phyloP scores from a whole-genome alignment of 2,888 invertebrate species.

The Drosophila phalerata region DNA sequence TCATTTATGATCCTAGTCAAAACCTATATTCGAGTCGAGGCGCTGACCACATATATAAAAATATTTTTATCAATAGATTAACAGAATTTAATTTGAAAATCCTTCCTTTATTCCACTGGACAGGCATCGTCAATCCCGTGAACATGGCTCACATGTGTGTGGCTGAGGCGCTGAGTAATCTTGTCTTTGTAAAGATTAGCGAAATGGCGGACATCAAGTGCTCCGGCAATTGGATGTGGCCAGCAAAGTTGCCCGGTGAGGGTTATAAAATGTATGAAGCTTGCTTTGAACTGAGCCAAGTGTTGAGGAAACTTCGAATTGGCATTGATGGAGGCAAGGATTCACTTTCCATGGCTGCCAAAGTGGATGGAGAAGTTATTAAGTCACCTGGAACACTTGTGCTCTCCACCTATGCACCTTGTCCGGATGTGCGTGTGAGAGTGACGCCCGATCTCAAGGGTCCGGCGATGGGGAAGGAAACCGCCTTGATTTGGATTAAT shows the following conservation, averaged over 20 bases:
- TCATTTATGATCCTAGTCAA: too few relatives aligned
- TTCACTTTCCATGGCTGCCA: slow-evolving; percentile 98
- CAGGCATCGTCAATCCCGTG: slow-evolving; percentile 88
- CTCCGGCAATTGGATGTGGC: slow-evolving; percentile 99
- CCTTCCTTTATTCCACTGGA: not conserved
- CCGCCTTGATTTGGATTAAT: slow-evolving; percentile 92
- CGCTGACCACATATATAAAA: too few relatives aligned
- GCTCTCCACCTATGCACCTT: slow-evolving; percentile 98
- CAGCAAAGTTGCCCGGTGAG: slow-evolving; percentile 97
- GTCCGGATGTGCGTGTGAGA: slow-evolving; percentile 93
- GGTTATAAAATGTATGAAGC: slow-evolving; percentile 95
- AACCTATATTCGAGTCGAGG: too few relatives aligned
- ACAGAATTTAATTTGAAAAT: too few relatives aligned
- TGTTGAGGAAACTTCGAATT: slow-evolving; percentile 93
- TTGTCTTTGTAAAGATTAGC: slow-evolving; percentile 91
- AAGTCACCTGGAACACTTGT: slow-evolving; percentile 96
- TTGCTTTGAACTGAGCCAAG: slow-evolving; percentile 93
- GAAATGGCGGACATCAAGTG: slow-evolving; percentile 96
- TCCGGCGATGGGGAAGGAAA: slow-evolving; percentile 87
- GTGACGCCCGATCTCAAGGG: slow-evolving; percentile 96
- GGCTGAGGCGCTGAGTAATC: slow-evolving; percentile 96
- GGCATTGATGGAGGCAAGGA: slow-evolving; percentile 99
- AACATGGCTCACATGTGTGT: slow-evolving; percentile 98
- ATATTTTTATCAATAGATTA: too few relatives aligned
- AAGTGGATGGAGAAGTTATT: slow-evolving; percentile 90